Evolutionary conservation across 2,113 vertebrate species (phyloP), one percentile per base, ranked within the genome.

Genomic region (Origma solitaria): DNA sequence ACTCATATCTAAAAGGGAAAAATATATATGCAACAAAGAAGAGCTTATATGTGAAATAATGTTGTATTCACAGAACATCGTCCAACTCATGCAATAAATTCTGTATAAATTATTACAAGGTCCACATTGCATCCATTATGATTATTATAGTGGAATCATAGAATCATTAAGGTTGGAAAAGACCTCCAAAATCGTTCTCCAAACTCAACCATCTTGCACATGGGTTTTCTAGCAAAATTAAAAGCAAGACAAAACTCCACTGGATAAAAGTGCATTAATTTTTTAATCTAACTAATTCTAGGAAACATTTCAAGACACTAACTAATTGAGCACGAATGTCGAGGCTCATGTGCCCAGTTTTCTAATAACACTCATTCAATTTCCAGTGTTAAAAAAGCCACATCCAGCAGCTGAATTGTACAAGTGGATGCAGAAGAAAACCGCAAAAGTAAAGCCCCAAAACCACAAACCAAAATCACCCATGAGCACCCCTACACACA

Each of bases 121-220:
- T 4, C 13, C 28, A 60, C 35, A 19, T 18, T n/a, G 19, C 68
- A 58, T 51, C 47, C 60, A 66, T 27, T 0, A 0, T 3, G 21
- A 77, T 38, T 49, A 33, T 58, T 71, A 42, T 0, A 73, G 49
- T 7, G 33, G 31, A 49, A 56, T 62, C 18, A 70, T 3, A 16
- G 25, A 54, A 69, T 17, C 49, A 28, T 33, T 73, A 70, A 1
- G 21, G 42, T 24, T 40, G 64, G 42, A 49, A 62, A 83, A 69
- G n/a, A 15, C 15, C 40, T 90, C 47, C 62, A 61, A 61, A 54
- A 56, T 4, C 69, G 38, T 3, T 40, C 23, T 37, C 49, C 3
- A 1, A 83, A 86, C 27, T 44, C 70, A 56, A 16, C 1, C 16
- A 13, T 15, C 38, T 54, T 75, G 37, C 42, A 88, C 56, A n/a